phyloP scores from a whole-genome alignment of 2,797 vertebrate species.

The Jordanella pulchra region DNA sequence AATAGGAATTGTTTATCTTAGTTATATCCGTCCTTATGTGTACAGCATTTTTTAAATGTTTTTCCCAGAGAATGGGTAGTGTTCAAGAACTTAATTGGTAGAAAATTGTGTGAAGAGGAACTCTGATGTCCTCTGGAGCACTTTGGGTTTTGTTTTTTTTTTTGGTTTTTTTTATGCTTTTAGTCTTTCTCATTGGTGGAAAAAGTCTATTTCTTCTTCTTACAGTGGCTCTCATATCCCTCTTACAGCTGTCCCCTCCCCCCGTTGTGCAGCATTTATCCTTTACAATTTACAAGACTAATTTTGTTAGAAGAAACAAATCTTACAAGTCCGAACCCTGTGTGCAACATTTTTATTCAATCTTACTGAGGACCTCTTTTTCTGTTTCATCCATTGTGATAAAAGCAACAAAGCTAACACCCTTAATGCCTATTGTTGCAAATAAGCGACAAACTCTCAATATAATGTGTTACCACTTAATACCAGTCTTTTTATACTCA shows the following conservation, averaged over 20 bases:
- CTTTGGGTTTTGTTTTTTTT: too few species aligned
- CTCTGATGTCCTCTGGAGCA: slow-evolving; percentile 37
- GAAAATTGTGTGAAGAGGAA: slow-evolving; percentile 25
- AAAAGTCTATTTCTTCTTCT: slow-evolving; percentile 35
- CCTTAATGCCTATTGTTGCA: too few species aligned
- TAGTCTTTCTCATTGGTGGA: slow-evolving; percentile 27
- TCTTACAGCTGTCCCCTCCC: neutral
- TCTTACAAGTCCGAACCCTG: neutral
- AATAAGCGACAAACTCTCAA: too few species aligned
- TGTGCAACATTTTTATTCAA: neutral
- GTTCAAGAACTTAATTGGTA: slow-evolving; percentile 21
- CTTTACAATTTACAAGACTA: neutral
- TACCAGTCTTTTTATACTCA: too few species aligned
- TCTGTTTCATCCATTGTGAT: too few species aligned
- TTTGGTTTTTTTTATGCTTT: too few species aligned
- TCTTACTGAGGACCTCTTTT: too few species aligned
- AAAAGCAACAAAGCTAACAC: too few species aligned
- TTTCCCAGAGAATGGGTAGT: slow-evolving; percentile 30
- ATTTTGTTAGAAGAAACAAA: neutral
- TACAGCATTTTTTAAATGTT: slow-evolving; percentile 37
- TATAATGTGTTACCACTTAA: too few species aligned
- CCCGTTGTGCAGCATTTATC: neutral
- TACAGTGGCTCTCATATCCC: slow-evolving; percentile 1
- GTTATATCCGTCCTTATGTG: slow-evolving; percentile 20
- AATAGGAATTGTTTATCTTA: neutral